phyloP scores from a whole-genome alignment of 2,113 vertebrate species.

The Oreochromis niloticus region DNA sequence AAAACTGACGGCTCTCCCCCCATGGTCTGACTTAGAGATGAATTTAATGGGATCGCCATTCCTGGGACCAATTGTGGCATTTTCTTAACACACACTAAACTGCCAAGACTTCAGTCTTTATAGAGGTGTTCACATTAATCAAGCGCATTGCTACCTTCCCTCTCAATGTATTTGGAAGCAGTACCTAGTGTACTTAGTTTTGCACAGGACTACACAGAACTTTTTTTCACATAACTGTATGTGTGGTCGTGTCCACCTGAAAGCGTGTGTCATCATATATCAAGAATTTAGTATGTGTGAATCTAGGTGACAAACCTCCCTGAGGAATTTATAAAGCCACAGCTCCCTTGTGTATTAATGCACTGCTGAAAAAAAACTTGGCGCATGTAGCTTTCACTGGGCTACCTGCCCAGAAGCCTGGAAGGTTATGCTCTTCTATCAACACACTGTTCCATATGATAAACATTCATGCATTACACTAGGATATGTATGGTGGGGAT shows the following conservation, averaged over 20 bases:
- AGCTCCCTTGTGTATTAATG: constrained; percentile 1
- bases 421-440: neutral
- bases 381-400: neutral
- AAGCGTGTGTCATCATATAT: neutral
- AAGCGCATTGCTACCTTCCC: neutral
- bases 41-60: neutral
- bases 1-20: neutral
- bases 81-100: neutral
- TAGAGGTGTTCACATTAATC: neutral
- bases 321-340: neutral
- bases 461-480: neutral
- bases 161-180: neutral
- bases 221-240: neutral
- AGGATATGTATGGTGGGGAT: neutral
- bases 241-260: neutral
- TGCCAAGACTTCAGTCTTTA: neutral
- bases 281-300: neutral
- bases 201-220: neutral
- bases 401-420: neutral
- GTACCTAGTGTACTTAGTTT: neutral
- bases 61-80: neutral
- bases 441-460: neutral
- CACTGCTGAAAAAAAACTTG: neutral
- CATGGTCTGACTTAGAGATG: neutral
- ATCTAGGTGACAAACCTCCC: neutral